Evolutionary conservation across 2,113 vertebrate genomes (phyloP), one percentile per base, ranked within the genome.

Genomic region (Pyxicephalus adspersus): DNA sequence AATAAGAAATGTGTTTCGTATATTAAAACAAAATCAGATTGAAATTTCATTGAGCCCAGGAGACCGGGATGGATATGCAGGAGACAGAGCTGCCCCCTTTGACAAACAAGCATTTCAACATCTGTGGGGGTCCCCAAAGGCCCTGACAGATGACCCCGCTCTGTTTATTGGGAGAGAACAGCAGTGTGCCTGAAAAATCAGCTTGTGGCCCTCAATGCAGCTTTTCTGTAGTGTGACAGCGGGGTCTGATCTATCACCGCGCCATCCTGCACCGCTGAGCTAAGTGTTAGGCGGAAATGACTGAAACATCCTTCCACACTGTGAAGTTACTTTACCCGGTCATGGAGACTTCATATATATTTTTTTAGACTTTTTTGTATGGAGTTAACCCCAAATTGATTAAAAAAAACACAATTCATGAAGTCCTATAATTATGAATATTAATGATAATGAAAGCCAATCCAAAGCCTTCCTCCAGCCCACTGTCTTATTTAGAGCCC

Each of bases 161-260:
- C 54, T 22, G n/a, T 70, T n/a, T 45, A 68, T 60, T 50, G 29
- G 64, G 64, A 61, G 19, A 22, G 31, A 23, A 18, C 57, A 31
- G 67, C 19, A 28, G 57, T 52, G n/a, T 15, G 55, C 25, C 67
- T 50, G n/a, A 64, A 29, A 57, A 50, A 28, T 61, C 20, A 34
- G 63, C 68, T 20, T 52, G 45, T 80, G 15, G 65, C 31, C 26
- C 58, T 55, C 19, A 63, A 31, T 64, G 26, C 19, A 63, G 16
- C 20, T 38, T n/a, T 23, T 51, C 57, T 60, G 65, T 68, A 52
- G n/a, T 28, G 55, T 64, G 70, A 74, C 60, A 65, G 79, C 79
- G 61, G 79, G 68, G 26, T 64, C 50, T 38, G 58, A 81, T 81
- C 68, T 72, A 74, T 81, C 79, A 81, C 38, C 58, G 38, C 20